phyloP scores from a whole-genome alignment of 2,113 vertebrate genomes.

The Litocranius walleri region DNA sequence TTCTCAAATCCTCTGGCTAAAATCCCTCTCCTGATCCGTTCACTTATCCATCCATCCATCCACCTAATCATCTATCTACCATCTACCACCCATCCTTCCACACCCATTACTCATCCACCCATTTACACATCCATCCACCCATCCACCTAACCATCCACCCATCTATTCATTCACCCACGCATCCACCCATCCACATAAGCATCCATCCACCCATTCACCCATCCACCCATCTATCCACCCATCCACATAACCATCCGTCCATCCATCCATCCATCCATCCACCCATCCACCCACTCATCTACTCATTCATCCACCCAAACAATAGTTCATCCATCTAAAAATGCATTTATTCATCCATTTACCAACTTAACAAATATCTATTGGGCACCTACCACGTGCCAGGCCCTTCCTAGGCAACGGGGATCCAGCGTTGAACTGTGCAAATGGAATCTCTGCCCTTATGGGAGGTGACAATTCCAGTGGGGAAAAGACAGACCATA shows the following conservation, averaged over 20 bases:
- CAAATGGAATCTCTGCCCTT: not conserved
- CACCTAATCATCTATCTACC: not conserved
- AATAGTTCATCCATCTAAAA: not conserved
- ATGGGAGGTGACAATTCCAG: not conserved
- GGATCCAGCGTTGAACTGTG: accelerated
- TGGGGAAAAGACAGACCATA: not conserved
- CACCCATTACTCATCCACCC: not conserved
- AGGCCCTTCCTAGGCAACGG: not conserved
- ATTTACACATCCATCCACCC: not conserved
- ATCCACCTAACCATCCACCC: too few species aligned
- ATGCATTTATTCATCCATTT: not conserved
- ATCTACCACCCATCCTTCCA: too few species aligned
- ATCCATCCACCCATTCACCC: not conserved
- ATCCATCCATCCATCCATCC: not conserved
- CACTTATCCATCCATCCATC: not conserved
- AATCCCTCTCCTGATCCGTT: not conserved
- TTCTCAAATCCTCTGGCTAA: not conserved
- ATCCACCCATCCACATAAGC: not conserved
- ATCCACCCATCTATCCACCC: not conserved
- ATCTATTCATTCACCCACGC: not conserved
- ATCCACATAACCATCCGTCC: not conserved
- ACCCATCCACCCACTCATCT: not conserved
- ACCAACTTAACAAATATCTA: not conserved
- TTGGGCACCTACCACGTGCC: not conserved
- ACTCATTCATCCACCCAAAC: not conserved